Percentiles rank a stretch among this genome's conserved stretches.
phyloP scores from a whole-genome alignment of 35 echinoderm and acorn worm genomes.

The Heliocidaris erythrogramma region DNA sequence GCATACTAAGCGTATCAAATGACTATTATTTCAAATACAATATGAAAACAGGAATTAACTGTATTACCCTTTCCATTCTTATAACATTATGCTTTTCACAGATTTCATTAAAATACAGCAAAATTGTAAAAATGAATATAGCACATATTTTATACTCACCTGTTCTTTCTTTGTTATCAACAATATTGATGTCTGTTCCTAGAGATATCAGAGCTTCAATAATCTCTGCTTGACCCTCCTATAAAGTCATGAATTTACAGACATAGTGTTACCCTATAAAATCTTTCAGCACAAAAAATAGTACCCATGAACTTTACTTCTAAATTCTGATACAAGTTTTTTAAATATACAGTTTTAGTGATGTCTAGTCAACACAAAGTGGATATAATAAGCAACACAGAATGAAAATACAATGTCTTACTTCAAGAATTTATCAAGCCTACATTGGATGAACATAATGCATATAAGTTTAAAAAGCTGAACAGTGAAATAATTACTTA shows the following conservation, averaged over 20 bases:
- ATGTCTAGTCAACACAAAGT: neutral
- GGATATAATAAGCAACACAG: neutral
- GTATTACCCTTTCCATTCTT: too few species aligned
- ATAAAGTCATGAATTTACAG: neutral
- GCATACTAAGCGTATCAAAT: too few species aligned
- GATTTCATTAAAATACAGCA: neutral
- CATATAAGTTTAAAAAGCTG: too few species aligned
- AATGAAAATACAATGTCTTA: neutral
- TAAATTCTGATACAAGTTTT: neutral
- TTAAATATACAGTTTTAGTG: neutral
- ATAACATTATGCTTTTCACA: too few species aligned
- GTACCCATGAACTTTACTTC: neutral
- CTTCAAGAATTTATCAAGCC: too few species aligned
- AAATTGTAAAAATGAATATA: neutral
- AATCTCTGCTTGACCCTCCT: conserved; percentile 69
- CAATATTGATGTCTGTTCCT: conserved; percentile 66
- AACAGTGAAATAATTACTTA: too few species aligned
- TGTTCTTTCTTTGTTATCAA: conserved; percentile 81
- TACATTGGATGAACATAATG: too few species aligned
- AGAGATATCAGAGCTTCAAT: conserved; percentile 58
- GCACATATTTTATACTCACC: conserved; percentile 34
- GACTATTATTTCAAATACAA: too few species aligned
- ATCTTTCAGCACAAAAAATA: neutral
- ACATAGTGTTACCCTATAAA: neutral
- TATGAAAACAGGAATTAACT: too few species aligned